phyloP scores from a whole-genome alignment of 2,888 invertebrate species.

The Muscina levida region DNA sequence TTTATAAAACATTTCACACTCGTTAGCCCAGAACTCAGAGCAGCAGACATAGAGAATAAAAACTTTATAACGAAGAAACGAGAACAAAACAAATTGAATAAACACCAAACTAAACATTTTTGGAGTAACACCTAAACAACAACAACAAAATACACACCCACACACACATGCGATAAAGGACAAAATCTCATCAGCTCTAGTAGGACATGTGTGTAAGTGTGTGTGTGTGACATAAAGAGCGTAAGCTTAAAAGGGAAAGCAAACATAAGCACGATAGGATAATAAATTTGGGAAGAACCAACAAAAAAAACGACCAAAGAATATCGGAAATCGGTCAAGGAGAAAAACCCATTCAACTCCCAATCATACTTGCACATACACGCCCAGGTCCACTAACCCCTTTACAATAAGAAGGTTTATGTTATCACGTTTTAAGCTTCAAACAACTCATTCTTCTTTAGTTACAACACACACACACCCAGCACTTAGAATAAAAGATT shows the following conservation, averaged over 20 bases:
- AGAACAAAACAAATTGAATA: slow-evolving; percentile 38
- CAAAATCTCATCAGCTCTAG: background rate
- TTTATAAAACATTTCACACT: slow-evolving; percentile 40
- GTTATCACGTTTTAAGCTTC: background rate
- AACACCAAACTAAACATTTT: slow-evolving; percentile 38
- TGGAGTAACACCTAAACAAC: slow-evolving; percentile 55
- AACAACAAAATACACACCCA: slow-evolving; percentile 16
- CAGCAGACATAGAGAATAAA: slow-evolving; percentile 14
- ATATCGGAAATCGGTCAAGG: slow-evolving; percentile 70
- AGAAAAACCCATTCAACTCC: slow-evolving; percentile 68
- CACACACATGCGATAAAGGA: background rate
- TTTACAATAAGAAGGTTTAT: slow-evolving; percentile 25
- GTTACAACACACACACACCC: background rate
- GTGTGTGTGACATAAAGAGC: slow-evolving; percentile 52
- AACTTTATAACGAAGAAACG: slow-evolving; percentile 59
- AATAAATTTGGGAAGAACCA: slow-evolving; percentile 48
- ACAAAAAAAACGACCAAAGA: slow-evolving; percentile 31
- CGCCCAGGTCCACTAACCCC: background rate
- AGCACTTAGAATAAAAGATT: no score
- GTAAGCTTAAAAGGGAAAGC: slow-evolving; percentile 51
- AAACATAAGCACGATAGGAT: slow-evolving; percentile 42
- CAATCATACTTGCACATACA: slow-evolving; percentile 43
- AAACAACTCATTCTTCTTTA: background rate
- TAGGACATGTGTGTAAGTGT: slow-evolving; percentile 12
- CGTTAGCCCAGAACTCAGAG: slow-evolving; percentile 64